Evolutionary conservation across 1,140 invertebrate genomes (phyloP), one percentile per base, ranked within the genome.

Genomic region (Nautilus pompilius): DNA sequence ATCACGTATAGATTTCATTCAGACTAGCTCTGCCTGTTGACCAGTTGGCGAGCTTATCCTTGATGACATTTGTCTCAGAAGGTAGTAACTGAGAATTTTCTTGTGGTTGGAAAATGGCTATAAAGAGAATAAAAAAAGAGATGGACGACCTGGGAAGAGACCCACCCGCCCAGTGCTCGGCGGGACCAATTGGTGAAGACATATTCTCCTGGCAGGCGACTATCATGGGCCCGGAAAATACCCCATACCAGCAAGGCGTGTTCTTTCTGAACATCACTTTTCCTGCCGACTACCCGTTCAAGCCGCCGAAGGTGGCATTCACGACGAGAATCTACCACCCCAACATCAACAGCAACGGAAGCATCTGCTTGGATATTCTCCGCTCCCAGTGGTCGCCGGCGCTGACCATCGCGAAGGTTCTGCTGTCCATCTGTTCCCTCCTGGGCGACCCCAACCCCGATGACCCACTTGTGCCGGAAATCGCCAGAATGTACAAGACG

Each of bases 321-420:
- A 98, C 95, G 84, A 99, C 96, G 84, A 92, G 95, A 88, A 99
- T 99, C 85, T 99, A 99, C 88, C 96, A 99, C 87, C 96, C 96
- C 80, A 99, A 99, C 88, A 99, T 99, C 86, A 98, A 98, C 90
- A 96, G 93, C 89, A 98, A 98, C 89, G 96, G 96, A 87, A 95
- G 93, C 86, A 98, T 99, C 88, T 99, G 96, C 87, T 89, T 99
- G 85, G 96, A 99, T 87, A 99, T 99, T 86, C 89, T 99, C 85
- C 90, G 95, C 87, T 92, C 94, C 86, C 95, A 99, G 83, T 99
- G 96, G 96, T 98, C 95, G 79, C 96, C 96, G 79, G 96, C 96
- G 82, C 89, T 99, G 83, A 99, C 96, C 85, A 98, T 99, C 88
- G 97, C 95, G 85, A 99, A 99, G 95, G 95, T 98, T 85, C 89